These are phyloP conservation scores for Automeris io DNA, from an alignment of 2,888 invertebrate species.

Conservation along the genomic window DNA sequence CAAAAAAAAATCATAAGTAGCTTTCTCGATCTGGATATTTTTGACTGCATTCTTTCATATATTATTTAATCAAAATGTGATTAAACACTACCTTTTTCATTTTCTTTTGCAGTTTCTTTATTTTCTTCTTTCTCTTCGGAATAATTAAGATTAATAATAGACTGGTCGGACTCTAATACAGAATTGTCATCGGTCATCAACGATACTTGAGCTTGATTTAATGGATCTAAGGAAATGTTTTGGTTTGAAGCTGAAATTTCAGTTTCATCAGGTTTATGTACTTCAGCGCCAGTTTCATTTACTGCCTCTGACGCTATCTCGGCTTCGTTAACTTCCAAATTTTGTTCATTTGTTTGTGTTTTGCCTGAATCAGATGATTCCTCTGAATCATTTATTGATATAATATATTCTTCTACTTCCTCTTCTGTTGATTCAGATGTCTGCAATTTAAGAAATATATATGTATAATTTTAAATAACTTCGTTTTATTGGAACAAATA, in stretches of 20 bases:
- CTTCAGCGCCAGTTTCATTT: constrained; percentile 8
- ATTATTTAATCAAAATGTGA: no score
- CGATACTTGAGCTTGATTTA: constrained; percentile 47
- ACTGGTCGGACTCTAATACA: constrained; percentile 34
- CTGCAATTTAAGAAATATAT: constrained; percentile 26
- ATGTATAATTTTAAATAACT: no score
- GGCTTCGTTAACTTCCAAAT: constrained; percentile 13
- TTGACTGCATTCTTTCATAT: no score
- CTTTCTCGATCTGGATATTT: no score
- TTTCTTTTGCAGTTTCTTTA: constrained; percentile 18
- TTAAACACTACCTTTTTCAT: not conserved
- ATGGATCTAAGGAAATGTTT: constrained; percentile 25
- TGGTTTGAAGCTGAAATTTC: constrained; percentile 9
- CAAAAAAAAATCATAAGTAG: no score
- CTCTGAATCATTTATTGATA: constrained; percentile 43
- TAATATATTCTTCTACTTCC: constrained; percentile 37
- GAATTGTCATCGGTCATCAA: constrained; percentile 64
- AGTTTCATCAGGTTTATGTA: not conserved
- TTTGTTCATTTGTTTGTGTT: constrained; percentile 29
- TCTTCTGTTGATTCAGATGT: constrained; percentile 22
- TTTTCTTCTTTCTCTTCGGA: constrained; percentile 35
- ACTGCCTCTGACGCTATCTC: constrained; percentile 10
- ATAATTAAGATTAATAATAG: constrained; percentile 43
- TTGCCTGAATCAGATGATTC: constrained; percentile 23
- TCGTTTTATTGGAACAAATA: no score